Evolutionary conservation across 2,888 invertebrate species (phyloP).

Genomic region (Lomographa bimaculata): DNA sequence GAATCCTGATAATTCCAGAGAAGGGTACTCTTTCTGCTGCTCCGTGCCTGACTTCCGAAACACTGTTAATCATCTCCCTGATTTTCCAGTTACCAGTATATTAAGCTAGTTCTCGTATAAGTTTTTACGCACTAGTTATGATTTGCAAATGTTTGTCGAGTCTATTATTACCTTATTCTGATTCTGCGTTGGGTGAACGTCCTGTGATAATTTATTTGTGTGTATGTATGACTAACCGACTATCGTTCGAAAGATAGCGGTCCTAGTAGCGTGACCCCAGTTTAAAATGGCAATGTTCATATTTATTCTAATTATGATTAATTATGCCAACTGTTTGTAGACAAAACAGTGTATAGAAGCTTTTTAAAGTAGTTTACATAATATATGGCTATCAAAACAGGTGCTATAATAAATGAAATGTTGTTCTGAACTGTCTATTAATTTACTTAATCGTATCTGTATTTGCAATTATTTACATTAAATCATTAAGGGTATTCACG

Average conservation of each 20-base stretch:
- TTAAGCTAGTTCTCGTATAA: slow-evolving; percentile 44
- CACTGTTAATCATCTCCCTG: slow-evolving; percentile 77
- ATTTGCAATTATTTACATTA: too few relatives aligned
- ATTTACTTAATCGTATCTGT: too few relatives aligned
- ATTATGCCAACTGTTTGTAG: too few relatives aligned
- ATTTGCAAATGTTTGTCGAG: slow-evolving; percentile 10
- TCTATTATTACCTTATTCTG: slow-evolving; percentile 5
- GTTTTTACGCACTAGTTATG: too few relatives aligned
- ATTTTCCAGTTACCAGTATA: slow-evolving; percentile 68
- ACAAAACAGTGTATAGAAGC: too few relatives aligned
- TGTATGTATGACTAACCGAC: slow-evolving; percentile 5
- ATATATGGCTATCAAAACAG: too few relatives aligned
- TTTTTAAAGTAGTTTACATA: too few relatives aligned
- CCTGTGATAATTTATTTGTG: slow-evolving; percentile 27
- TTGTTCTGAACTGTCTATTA: too few relatives aligned
- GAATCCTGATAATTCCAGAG: slow-evolving; percentile 67
- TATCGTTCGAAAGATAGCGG: slow-evolving; percentile 21
- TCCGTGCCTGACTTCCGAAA: slow-evolving; percentile 77
- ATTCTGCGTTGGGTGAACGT: slow-evolving; percentile 25
- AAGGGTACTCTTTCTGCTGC: slow-evolving; percentile 86
- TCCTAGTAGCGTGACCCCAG: slow-evolving; percentile 11
- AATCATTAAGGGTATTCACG: too few relatives aligned
- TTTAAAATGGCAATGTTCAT: background rate
- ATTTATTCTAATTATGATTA: too few relatives aligned
- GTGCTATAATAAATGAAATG: too few relatives aligned